A percentile compares a stretch with the other conserved stretches of the same genome.
phyloP scores from a whole-genome alignment of 2,888 invertebrate species.

The Eilema caniola region DNA sequence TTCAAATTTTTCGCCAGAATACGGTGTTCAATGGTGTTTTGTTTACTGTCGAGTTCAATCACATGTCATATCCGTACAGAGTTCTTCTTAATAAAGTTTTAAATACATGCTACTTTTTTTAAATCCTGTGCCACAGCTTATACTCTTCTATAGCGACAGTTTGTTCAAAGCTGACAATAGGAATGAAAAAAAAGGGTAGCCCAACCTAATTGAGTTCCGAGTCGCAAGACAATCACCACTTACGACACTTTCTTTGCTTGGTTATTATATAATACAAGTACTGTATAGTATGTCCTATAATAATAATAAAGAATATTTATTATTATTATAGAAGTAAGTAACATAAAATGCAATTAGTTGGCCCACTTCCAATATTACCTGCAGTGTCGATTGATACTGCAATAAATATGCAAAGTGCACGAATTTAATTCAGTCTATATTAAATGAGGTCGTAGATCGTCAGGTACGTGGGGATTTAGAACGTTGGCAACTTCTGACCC shows the following conservation, averaged over 20 bases:
- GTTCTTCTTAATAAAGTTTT: not conserved
- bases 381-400: constrained; percentile 22
- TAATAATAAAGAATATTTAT: too few species aligned
- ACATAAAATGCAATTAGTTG: not conserved
- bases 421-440: constrained; percentile 30
- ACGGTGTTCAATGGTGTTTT: not conserved
- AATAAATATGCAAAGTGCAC: constrained; percentile 1
- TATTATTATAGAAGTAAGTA: too few species aligned
- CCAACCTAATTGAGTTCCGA: not conserved
- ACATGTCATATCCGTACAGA: too few species aligned
- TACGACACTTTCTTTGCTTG: not conserved
- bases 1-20: not conserved
- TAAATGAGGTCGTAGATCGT: constrained; percentile 39
- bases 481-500: constrained; percentile 40
- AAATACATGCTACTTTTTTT: not conserved
- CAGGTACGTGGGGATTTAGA: constrained; percentile 34
- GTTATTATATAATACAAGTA: not conserved
- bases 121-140: too few species aligned
- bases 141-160: not conserved
- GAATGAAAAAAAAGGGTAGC: not conserved
- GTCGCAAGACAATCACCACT: not conserved
- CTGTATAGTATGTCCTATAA: too few species aligned
- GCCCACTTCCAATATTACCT: not conserved
- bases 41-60: too few species aligned
- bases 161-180: not conserved